Evolutionary conservation across 2,888 invertebrate species (phyloP), one percentile per base, ranked within the genome.

Genomic region (Ametastegia equiseti): DNA sequence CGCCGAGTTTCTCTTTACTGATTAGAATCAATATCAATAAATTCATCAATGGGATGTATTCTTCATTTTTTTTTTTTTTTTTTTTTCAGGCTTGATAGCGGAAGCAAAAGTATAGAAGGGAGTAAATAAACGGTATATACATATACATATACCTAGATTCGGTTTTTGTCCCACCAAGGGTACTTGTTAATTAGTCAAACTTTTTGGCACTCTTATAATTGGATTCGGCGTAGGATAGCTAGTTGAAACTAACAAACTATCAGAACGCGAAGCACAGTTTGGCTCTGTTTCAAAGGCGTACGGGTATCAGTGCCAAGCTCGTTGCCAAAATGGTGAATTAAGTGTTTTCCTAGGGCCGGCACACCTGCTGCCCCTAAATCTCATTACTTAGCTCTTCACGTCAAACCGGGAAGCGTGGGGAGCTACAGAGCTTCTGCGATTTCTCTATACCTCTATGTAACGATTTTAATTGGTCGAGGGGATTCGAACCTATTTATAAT

Each of bases 331-430:
- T 85, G 86, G 85, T 83, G 84, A 83, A 86, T 85, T 86, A 84
- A 86, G 86, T 86, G 86, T 86, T 88, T 86, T 86, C 85, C 84
- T 81, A 81, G 78, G 71, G 19, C 36, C 71, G 67, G 83, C 83
- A 87, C 91, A 91, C 90, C 91, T 91, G 91, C 90, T 89, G 87
- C 83, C 87, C 84, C 87, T 91, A 91, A 91, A 91, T 91, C 91
- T 91, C 87, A 86, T 88, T 89, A 89, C 90, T 91, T 89, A 90
- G 78, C 78, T 63, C 27, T 42, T 15, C 60, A 39, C 27, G 60
- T 78, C 57, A 63, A 88, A 88, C 83, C 85, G 81, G 80, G 83
- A 80, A 42, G 81, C 83, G 84, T 85, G 83, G 82, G 83, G 83
- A 39, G 82, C 81, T n/a, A n/a, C n/a, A n/a, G n/a, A n/a, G n/a